Evolutionary conservation across 2,888 invertebrate genomes (phyloP).

Genomic region (Antheraea assamensis): DNA sequence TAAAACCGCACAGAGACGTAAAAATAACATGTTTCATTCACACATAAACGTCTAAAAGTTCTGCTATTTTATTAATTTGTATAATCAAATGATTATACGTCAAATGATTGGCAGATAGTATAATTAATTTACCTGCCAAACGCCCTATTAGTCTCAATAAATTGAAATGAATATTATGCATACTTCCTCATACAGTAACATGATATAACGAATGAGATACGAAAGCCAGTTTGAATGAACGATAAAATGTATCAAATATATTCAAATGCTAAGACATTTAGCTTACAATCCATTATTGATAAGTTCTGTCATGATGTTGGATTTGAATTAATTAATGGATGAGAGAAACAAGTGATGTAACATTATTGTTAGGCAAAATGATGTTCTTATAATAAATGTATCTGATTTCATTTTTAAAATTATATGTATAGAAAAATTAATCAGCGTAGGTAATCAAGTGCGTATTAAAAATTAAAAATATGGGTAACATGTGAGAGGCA

Average conservation of each 20-base stretch:
- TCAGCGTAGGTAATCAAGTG: neutral
- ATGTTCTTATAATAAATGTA: neutral
- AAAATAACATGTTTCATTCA: neutral
- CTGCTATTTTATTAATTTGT: neutral
- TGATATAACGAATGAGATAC: constrained; percentile 2
- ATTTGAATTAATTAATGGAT: constrained; percentile 1
- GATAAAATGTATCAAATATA: neutral
- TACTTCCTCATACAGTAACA: neutral
- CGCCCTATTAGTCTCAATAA: neutral
- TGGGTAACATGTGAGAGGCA: neutral
- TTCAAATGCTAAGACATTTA: neutral
- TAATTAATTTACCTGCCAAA: neutral
- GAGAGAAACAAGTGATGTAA: neutral
- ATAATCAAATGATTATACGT: neutral
- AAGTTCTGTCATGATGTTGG: neutral
- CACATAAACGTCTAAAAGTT: neutral
- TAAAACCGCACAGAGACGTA: neutral
- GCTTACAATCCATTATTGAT: neutral
- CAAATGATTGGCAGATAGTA: neutral
- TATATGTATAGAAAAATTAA: neutral
- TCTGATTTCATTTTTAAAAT: neutral
- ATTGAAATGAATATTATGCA: neutral
- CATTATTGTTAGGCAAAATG: neutral
- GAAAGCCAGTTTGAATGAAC: neutral
- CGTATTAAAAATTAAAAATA: neutral